Conservation (phyloP, 2,113 vertebrate species). For the Tachycineta bicolor region DNA sequence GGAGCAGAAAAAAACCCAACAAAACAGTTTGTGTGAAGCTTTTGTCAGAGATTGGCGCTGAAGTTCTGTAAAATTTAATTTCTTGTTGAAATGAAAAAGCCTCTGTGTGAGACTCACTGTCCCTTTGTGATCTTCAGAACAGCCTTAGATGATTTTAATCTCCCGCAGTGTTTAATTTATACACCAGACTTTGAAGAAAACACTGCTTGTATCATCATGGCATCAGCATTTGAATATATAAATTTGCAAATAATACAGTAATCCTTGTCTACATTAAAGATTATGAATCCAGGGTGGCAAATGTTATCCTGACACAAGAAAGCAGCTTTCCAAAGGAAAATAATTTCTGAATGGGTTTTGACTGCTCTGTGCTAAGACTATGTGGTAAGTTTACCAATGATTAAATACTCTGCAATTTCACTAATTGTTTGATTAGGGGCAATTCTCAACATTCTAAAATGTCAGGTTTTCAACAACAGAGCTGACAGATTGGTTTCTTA, state of each 20-base stretch:
- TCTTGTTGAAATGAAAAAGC: neutral
- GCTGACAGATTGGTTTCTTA: neutral
- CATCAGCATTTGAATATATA: neutral
- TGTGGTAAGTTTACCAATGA: constrained; percentile 4
- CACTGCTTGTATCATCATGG: neutral
- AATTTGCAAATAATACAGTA: neutral
- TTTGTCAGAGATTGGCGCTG: neutral
- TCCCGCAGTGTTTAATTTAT: neutral
- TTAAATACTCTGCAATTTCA: constrained; percentile 7
- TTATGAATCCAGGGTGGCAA: neutral
- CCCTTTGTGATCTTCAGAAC: neutral
- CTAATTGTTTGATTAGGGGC: neutral
- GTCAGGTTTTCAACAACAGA: neutral
- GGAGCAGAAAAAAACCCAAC: neutral
- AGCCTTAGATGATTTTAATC: neutral
- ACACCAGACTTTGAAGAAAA: neutral
- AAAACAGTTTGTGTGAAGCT: neutral
- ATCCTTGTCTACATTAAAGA: neutral
- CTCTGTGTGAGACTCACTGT: neutral
- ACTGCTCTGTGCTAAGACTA: neutral
- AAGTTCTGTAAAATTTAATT: neutral
- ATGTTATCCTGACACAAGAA: neutral
- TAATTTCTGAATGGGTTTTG: neutral
- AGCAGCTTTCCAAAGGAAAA: neutral
- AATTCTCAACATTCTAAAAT: neutral